Evolutionary conservation across 2,888 invertebrate species (phyloP).

Genomic region (Limnephilus auricula): DNA sequence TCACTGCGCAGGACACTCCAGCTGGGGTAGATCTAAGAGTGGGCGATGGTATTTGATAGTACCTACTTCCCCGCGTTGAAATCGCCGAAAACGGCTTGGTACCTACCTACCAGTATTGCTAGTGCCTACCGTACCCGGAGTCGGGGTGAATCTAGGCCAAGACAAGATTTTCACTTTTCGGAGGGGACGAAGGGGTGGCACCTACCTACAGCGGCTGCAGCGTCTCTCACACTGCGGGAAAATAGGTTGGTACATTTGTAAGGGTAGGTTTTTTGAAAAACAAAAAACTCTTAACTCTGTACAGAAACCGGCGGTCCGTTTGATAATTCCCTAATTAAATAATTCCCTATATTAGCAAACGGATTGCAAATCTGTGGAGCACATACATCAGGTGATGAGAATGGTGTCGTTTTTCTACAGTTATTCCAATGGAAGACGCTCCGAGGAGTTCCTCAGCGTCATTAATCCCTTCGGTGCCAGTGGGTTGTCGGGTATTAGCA

Average conservation of each 20-base stretch:
- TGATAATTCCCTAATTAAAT: no score
- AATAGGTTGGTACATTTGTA: neutral
- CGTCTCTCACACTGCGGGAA: constrained; percentile 2
- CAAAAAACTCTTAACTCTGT: no score
- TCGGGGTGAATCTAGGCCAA: constrained; percentile 48
- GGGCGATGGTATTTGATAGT: neutral
- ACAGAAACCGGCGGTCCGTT: no score
- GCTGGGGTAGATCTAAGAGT: neutral
- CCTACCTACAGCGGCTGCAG: constrained; percentile 18
- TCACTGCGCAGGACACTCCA: constrained; percentile 33
- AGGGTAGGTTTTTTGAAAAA: neutral
- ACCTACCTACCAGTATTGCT: no score
- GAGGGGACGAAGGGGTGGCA: constrained; percentile 14
- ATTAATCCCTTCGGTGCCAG: no score
- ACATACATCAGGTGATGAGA: no score
- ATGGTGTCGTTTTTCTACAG: no score
- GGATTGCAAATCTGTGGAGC: no score
- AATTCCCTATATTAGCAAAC: no score
- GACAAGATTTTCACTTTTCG: constrained; percentile 33
- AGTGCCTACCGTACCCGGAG: constrained; percentile 23
- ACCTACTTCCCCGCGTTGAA: constrained; percentile 12
- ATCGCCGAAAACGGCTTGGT: neutral
- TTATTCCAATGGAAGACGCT: no score
- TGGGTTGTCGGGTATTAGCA: no score
- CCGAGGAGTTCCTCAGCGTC: no score